Evolutionary conservation across 2,797 vertebrate species (phyloP), one percentile per base, ranked within the genome.

Genomic region (Oophaga sylvatica): DNA sequence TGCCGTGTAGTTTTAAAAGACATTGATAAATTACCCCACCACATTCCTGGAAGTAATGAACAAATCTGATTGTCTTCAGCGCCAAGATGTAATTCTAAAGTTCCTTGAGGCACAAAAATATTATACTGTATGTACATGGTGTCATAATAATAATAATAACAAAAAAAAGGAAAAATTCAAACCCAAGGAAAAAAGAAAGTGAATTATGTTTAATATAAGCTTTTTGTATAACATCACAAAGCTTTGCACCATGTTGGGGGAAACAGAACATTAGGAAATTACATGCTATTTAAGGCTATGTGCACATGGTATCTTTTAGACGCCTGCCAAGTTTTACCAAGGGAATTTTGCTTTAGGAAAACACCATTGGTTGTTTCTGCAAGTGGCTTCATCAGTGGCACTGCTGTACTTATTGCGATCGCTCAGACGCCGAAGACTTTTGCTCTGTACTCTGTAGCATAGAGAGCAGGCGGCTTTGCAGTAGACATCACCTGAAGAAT

Each of bases 1-100:
- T 89, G 56, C 78, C 35, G 84, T 83, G 77, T 86, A 68, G 84
- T 63, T 86, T 86, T 82, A 89, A 89, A 70, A 67, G 84, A 89
- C 88, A 78, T 89, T 86, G 88, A 89, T 86, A 82, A 89, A 89
- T 89, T 86, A 89, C 84, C 84, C 84, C 84, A 86, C 80, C 81
- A 41, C 79, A 35, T 80, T 70, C 57, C 84, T 86, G 48, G 84
- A 84, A 89, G 80, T 89, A 83, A 89, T 83, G 84, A 89, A 83
- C 80, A 86, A 85, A 89, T 89, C 88, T 83, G 88, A 89, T 89
- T 89, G 88, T 86, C 84, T 89, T 35, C 68, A 70, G 45, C 84
- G 83, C 83, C 35, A 60, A 86, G 63, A 78, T 86, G 84, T 89
- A 89, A 89, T 89, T 89, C 80, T 85, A 83, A 63, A 89, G 17